Percentiles rank a stretch among this genome's conserved stretches.
Evolutionary conservation across 1,140 invertebrate genomes (phyloP).

Genomic region (Choristoneura fumiferana): DNA sequence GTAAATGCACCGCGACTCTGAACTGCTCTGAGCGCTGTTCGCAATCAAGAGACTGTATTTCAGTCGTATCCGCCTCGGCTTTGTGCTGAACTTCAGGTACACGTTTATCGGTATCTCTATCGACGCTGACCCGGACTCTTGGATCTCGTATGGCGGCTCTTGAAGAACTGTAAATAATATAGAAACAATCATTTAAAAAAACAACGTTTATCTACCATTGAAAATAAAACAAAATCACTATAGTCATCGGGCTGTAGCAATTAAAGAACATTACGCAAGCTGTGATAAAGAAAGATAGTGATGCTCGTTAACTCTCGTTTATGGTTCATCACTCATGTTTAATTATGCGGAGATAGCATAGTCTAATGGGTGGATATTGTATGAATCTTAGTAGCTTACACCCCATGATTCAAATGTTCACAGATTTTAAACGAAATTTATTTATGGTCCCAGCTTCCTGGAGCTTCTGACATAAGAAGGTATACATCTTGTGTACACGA

Average conservation of each 20-base stretch:
- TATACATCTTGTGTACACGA: too few species aligned
- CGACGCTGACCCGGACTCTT: conserved; percentile 68
- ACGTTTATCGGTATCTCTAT: conserved; percentile 71
- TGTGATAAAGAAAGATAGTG: conserved; percentile 14
- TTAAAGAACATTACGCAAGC: too few species aligned
- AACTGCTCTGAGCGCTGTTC: conserved; percentile 54
- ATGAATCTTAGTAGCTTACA: conserved; percentile 24
- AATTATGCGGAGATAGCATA: too few species aligned
- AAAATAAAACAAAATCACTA: conserved; percentile 22
- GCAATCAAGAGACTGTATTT: conserved; percentile 64
- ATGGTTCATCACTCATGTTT: too few species aligned
- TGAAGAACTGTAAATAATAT: conserved; percentile 60
- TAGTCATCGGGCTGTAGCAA: background rate
- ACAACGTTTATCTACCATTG: conserved; percentile 3
- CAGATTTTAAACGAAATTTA: too few species aligned
- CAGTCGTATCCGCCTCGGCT: conserved; percentile 67
- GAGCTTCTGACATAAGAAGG: too few species aligned
- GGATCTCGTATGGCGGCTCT: conserved; percentile 73
- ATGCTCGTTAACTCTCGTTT: too few species aligned
- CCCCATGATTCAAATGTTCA: background rate
- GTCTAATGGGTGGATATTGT: conserved; percentile 10
- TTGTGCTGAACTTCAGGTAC: conserved; percentile 65
- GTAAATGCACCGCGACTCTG: conserved; percentile 59
- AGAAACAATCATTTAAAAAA: conserved; percentile 21
- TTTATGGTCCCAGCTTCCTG: too few species aligned